A percentile compares a stretch with the other conserved stretches of the same genome.
phyloP scores from a whole-genome alignment of 2,113 vertebrate species.

The Falcunculus frontatus region DNA sequence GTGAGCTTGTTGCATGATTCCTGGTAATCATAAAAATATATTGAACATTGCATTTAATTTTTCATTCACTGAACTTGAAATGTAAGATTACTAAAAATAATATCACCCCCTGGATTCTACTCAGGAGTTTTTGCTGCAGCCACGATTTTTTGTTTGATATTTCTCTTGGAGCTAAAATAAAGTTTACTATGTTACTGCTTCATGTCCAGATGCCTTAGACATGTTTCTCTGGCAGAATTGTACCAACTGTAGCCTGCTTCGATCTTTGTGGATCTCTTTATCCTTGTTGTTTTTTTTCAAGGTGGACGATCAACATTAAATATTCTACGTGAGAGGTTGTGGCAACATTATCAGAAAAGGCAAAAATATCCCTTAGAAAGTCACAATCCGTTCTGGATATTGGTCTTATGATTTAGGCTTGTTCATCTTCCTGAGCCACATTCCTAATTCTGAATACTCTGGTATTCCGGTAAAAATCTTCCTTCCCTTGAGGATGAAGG shows the following conservation, averaged over 20 bases:
- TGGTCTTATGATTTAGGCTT: rapidly evolving
- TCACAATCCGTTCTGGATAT: neutral
- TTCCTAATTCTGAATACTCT: neutral
- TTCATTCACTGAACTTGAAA: neutral
- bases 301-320: neutral
- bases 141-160: neutral
- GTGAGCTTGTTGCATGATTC: neutral
- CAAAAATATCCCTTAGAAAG: neutral
- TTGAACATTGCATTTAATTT: neutral
- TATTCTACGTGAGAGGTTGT: neutral
- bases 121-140: neutral
- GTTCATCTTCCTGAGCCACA: neutral
- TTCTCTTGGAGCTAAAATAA: neutral
- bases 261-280: neutral
- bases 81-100: neutral
- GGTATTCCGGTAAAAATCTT: neutral
- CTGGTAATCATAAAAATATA: neutral
- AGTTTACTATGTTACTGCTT: neutral
- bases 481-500: neutral
- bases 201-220: neutral
- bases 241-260: neutral
- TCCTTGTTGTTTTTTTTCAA: neutral
- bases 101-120: neutral
- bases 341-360: neutral
- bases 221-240: neutral